Evolutionary conservation across 2,113 vertebrate genomes (phyloP).

Genomic region (Phoxinus phoxinus): DNA sequence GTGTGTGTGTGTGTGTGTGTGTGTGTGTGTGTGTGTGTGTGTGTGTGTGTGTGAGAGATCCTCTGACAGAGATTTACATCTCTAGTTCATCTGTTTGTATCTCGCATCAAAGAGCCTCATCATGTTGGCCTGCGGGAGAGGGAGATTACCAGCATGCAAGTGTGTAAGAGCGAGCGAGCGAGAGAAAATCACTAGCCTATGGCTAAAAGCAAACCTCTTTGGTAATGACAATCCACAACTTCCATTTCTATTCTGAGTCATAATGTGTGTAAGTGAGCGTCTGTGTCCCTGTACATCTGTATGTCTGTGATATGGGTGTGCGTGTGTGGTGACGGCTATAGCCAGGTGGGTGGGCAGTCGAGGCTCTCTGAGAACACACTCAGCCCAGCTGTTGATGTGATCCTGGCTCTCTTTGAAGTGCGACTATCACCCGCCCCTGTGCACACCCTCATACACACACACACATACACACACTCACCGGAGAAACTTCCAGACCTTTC

Average conservation of each 20-base stretch:
- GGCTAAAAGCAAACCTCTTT: conserved; percentile 33
- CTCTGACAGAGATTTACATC: conserved; percentile 52
- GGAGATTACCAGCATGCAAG: conserved; percentile 24
- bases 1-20: background rate
- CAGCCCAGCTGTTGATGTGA: conserved; percentile 50
- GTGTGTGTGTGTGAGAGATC: conserved; percentile 19
- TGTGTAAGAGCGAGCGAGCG: conserved; percentile 19
- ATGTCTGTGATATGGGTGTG: conserved; percentile 20
- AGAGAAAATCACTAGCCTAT: conserved; percentile 38
- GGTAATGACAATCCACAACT: conserved; percentile 44
- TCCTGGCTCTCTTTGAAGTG: conserved; percentile 52
- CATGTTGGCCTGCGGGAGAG: conserved; percentile 38
- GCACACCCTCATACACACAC: conserved; percentile 45
- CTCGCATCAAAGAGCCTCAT: conserved; percentile 52
- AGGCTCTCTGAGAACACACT: conserved; percentile 43
- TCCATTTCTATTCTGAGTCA: conserved; percentile 37
- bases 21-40: conserved; percentile 23
- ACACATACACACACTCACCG: conserved; percentile 37
- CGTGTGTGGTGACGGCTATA: background rate
- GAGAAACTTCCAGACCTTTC: conserved; percentile 40
- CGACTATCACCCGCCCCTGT: conserved; percentile 45
- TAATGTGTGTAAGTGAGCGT: conserved; percentile 36
- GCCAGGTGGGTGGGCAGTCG: conserved; percentile 53
- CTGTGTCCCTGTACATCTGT: conserved; percentile 37
- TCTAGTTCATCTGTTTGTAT: conserved; percentile 51